These are phyloP conservation scores for Rhagoletis zephyria DNA, from an alignment of 1,140 invertebrate genomes.

Conservation along the genomic window DNA sequence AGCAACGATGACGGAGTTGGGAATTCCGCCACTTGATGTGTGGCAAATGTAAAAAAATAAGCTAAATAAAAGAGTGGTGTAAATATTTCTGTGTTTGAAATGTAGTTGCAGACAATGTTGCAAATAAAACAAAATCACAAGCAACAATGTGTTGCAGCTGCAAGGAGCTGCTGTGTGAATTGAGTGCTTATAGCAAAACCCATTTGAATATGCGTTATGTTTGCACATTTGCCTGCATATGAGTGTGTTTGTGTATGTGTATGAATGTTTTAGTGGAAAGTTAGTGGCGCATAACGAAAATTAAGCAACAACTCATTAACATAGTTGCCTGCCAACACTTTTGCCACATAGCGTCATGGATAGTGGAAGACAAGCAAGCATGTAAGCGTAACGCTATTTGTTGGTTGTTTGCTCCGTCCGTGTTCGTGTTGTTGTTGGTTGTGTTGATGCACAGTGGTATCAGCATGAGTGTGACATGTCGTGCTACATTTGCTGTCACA, in stretches of 20 bases:
- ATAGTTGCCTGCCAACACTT: constrained; percentile 49
- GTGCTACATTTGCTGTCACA: constrained; percentile 22
- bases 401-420: background rate
- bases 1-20: background rate
- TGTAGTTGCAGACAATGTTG: constrained; percentile 24
- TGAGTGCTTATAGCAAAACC: background rate
- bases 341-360: background rate
- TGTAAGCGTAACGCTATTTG: background rate
- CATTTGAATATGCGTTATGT: too few relatives aligned
- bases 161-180: background rate
- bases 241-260: background rate
- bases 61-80: too few relatives aligned
- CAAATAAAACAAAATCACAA: constrained; percentile 17
- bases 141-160: background rate
- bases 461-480: background rate
- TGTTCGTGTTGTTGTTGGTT: background rate
- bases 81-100: background rate
- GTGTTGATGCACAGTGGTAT: background rate
- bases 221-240: background rate
- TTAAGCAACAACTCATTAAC: constrained; percentile 52
- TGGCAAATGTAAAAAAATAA: background rate
- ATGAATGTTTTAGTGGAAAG: background rate
- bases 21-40: background rate
- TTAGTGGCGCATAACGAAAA: constrained; percentile 37
- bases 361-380: background rate